phyloP scores from a whole-genome alignment of 2,888 invertebrate species.

The Rotaria magnacalcarata region DNA sequence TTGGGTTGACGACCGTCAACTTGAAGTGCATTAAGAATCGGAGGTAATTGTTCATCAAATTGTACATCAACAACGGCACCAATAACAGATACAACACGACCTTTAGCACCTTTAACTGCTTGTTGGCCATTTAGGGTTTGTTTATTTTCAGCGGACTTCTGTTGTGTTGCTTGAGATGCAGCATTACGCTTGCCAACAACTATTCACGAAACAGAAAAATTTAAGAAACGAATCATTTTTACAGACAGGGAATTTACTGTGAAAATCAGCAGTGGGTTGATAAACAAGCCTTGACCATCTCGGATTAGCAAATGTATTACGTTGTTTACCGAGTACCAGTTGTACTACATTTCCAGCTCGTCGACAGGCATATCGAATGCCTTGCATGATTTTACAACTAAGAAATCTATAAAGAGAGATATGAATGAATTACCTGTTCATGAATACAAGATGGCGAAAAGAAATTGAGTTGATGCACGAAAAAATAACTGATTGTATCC shows the following conservation, averaged over 20 bases:
- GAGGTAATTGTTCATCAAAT: slow-evolving; percentile 81
- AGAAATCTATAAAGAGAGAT: not conserved
- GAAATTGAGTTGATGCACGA: not conserved
- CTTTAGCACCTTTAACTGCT: slow-evolving; percentile 52
- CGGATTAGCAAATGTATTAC: not conserved
- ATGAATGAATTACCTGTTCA: not conserved
- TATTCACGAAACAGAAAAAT: not conserved
- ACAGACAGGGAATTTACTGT: not conserved
- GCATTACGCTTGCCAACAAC: slow-evolving; percentile 24
- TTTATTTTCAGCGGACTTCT: not conserved
- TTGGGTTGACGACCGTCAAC: slow-evolving; percentile 77
- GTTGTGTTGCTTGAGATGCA: slow-evolving; percentile 1
- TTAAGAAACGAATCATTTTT: not conserved
- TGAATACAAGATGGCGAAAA: not conserved
- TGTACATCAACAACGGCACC: slow-evolving; percentile 95
- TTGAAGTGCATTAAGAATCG: slow-evolving; percentile 87
- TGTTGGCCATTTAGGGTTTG: not conserved
- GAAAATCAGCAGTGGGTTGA: not conserved
- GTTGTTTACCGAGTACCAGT: not conserved
- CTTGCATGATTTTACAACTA: slow-evolving; percentile 22
- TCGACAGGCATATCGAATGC: slow-evolving; percentile 16
- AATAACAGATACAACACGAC: slow-evolving; percentile 83
- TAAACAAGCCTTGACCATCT: not conserved
- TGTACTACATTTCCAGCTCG: slow-evolving; percentile 7
- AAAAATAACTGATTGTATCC: slow-evolving; percentile 2